Percentiles rank a stretch among this genome's conserved stretches.
phyloP scores from a whole-genome alignment of 1,140 invertebrate species.

The Panagrolaimus sp. region DNA sequence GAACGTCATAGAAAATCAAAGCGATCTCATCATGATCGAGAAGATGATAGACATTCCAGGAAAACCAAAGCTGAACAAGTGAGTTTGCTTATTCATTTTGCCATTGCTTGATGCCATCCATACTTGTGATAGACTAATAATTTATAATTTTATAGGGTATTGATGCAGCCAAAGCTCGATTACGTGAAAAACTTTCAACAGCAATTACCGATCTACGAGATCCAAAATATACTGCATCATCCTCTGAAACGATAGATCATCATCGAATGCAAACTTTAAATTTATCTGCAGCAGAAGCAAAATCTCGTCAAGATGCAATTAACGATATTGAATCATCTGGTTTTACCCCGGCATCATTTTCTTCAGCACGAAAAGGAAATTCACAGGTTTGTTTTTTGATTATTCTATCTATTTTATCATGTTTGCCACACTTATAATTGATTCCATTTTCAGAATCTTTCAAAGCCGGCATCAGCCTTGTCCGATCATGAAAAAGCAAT shows the following conservation, averaged over 20 bases:
- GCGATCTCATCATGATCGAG: no score
- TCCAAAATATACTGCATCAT: not conserved
- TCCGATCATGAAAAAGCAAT: constrained; percentile 10
- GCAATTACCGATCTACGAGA: not conserved
- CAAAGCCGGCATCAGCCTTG: not conserved
- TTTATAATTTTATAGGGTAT: no score
- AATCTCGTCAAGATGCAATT: not conserved
- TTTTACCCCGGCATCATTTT: not conserved
- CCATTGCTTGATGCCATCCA: no score
- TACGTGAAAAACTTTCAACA: constrained; percentile 1
- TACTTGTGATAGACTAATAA: no score
- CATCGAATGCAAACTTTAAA: constrained; percentile 5
- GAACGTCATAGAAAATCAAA: no score
- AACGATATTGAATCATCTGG: constrained; percentile 1
- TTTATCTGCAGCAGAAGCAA: not conserved
- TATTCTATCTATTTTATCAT: no score
- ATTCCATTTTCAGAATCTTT: no score
- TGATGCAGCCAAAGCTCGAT: not conserved
- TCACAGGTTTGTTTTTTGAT: no score
- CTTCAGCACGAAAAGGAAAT: not conserved
- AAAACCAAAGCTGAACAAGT: no score
- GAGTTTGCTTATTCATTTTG: no score
- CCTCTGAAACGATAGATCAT: not conserved
- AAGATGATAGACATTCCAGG: no score
- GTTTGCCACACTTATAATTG: no score